phyloP scores from a whole-genome alignment of 64 coral and sea anemone genomes.

The Cladopsammia gracilis region DNA sequence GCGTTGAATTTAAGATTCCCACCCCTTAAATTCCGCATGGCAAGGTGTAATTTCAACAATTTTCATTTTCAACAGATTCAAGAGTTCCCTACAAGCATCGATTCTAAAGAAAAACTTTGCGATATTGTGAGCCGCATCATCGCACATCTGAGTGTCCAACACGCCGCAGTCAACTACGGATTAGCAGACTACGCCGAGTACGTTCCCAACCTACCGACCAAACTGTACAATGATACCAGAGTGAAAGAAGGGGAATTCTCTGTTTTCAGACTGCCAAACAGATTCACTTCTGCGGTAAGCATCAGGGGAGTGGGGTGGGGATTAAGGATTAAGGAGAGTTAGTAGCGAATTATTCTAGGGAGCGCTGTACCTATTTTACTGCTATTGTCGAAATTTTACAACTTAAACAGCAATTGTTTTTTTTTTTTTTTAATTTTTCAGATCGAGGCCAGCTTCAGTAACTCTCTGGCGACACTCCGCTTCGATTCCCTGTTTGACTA shows the following conservation, averaged over 20 bases:
- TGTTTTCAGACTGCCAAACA: constrained; percentile 42
- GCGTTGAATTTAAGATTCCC: too few species aligned
- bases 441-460: background rate
- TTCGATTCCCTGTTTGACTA: constrained; percentile 84
- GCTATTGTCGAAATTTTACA: too few species aligned
- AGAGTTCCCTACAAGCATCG: constrained; percentile 58
- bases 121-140: constrained; percentile 69
- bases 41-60: too few species aligned
- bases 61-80: constrained; percentile 31
- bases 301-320: background rate
- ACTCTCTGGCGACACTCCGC: constrained; percentile 33
- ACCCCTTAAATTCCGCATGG: too few species aligned
- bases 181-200: constrained; percentile 60
- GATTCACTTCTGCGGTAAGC: constrained; percentile 50
- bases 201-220: constrained; percentile 68
- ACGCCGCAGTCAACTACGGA: constrained; percentile 46
- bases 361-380: too few species aligned
- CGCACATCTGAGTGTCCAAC: constrained; percentile 33
- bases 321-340: background rate
- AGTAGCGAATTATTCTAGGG: too few species aligned
- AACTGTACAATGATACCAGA: constrained; percentile 71
- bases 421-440: constrained; percentile 2
- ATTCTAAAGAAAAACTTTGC: constrained; percentile 30
- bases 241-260: constrained; percentile 16
- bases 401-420: too few species aligned